phyloP scores from a whole-genome alignment of 2,113 vertebrate species.

The Proterorhinus semilunaris region DNA sequence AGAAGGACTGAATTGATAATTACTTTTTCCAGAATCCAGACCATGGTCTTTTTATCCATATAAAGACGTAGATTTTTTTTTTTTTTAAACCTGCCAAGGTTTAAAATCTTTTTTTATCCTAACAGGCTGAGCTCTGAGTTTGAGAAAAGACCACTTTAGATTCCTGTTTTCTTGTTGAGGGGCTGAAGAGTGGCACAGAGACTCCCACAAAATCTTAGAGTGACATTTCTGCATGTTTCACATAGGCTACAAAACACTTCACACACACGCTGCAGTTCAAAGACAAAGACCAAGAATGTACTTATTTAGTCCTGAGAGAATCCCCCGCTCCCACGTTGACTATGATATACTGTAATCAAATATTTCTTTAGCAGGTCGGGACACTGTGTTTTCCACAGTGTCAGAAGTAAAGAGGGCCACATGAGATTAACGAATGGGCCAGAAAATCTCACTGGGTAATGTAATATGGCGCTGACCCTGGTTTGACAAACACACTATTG shows the following conservation, averaged over 20 bases:
- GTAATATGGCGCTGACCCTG: slow-evolving; percentile 26
- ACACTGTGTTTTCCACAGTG: slow-evolving; percentile 34
- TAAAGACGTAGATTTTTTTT: no score
- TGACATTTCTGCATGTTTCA: slow-evolving; percentile 21
- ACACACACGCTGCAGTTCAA: slow-evolving; percentile 11
- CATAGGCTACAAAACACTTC: slow-evolving; percentile 43
- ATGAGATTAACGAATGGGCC: slow-evolving; percentile 14
- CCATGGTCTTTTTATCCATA: no score
- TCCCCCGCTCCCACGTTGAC: not conserved
- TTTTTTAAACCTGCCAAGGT: no score
- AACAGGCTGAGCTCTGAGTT: slow-evolving; percentile 17
- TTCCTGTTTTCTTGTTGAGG: slow-evolving; percentile 44
- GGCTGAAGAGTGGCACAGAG: slow-evolving; percentile 26
- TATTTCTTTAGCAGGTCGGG: slow-evolving; percentile 37
- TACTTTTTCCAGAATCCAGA: no score
- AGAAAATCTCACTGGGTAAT: slow-evolving; percentile 24
- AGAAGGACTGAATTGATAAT: no score
- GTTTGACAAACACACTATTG: not conserved
- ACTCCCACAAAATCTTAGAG: slow-evolving; percentile 38
- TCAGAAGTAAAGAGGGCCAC: slow-evolving; percentile 24
- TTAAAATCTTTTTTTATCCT: not conserved
- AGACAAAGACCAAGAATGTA: slow-evolving; percentile 46
- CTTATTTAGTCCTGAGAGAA: slow-evolving; percentile 19
- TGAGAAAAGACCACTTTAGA: slow-evolving; percentile 41
- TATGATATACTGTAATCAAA: slow-evolving; percentile 19